A percentile compares a stretch with the other conserved stretches of the same genome.
Evolutionary conservation across 2,888 invertebrate species (phyloP).

Genomic region (Ophonus ardosiacus): DNA sequence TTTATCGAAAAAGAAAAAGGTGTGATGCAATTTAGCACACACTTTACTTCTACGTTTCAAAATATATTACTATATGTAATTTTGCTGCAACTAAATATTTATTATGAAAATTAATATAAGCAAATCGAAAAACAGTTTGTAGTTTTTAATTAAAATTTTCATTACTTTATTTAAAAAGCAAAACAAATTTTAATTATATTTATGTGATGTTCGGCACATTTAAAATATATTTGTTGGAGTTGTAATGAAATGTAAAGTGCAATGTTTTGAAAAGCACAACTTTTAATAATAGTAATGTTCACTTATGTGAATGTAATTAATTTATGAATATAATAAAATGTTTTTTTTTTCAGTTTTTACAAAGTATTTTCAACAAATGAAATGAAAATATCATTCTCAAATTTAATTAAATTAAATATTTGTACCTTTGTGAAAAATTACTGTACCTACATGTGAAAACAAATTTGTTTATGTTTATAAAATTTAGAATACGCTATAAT

Average conservation of each 20-base stretch:
- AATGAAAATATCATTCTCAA: not conserved
- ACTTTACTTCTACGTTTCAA: not conserved
- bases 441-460: not conserved
- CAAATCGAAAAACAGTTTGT: not conserved
- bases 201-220: not conserved
- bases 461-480: not conserved
- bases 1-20: not conserved
- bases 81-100: not conserved
- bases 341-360: too few species aligned
- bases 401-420: not conserved
- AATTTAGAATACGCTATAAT: not conserved
- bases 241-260: not conserved
- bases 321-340: not conserved
- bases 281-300: not conserved
- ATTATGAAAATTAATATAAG: not conserved
- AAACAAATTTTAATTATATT: conserved; percentile 11
- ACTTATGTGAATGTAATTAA: not conserved
- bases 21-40: not conserved
- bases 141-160: conserved; percentile 18
- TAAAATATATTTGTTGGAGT: not conserved
- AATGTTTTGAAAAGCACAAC: not conserved
- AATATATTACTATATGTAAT: not conserved
- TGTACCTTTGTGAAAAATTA: not conserved
- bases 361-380: not conserved
- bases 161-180: not conserved